Evolutionary conservation across 2,888 invertebrate species (phyloP), one percentile per base, ranked within the genome.

Genomic region (Nomada ferruginata): DNA sequence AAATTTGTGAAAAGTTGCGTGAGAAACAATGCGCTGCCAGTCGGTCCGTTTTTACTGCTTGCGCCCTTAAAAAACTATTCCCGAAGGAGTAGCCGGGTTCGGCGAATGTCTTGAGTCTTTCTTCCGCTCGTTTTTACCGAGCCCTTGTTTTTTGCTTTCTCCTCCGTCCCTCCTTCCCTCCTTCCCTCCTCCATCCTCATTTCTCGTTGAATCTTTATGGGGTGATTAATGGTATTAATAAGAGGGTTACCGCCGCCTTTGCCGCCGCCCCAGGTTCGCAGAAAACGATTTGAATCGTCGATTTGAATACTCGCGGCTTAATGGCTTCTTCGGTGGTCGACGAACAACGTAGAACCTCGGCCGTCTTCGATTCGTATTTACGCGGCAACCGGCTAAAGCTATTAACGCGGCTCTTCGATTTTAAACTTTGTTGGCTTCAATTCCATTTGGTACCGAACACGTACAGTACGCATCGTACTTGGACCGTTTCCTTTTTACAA

Each of bases 151-250:
- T 76, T 82, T 64, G 59, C 76, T 60, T 44, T 52, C 55, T 29
- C 59, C 52, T 36, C 23, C 55, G 55, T 42, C 29, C 26, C 36
- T 2, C 26, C 18, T 29, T 42, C 29, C 26, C 36, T 2, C 26
- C 18, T 29, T 66, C 26, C 4, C 23, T 57, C 26, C 26, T 2
- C 26, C 69, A 0, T 36, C 2, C 11, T 20, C 29, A 1, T 5
- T 52, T 55, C n/a, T 29, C 76, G 70, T 75, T 80, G 76, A 77
- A 73, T 76, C 66, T 71, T 83, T 83, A 80, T 64, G 72, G 60
- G 70, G 87, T 90, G 90, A 91, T 91, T 91, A 91, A 91, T 91
- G 89, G 89, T 86, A 87, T 91, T 90, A 91, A 90, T 90, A 91
- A 91, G 89, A 84, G 79, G 88, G 88, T 71, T 59, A 47, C 42